A percentile compares a stretch with the other conserved stretches of the same genome.
phyloP scores from a whole-genome alignment of 2,888 invertebrate species.

The Anodontia alba region DNA sequence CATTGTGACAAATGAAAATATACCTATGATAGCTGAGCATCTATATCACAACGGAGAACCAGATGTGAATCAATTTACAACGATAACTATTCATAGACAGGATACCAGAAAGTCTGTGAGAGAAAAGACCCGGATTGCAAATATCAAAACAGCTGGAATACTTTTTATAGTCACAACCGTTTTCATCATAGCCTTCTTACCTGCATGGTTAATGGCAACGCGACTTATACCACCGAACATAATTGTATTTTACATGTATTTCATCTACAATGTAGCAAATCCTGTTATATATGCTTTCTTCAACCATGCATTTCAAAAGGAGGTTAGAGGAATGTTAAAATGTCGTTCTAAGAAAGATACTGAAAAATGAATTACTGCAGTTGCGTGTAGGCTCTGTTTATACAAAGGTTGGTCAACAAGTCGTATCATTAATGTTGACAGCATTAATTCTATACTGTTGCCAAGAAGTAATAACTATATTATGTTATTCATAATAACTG shows the following conservation, averaged over 20 bases:
- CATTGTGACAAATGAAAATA: constrained; percentile 4
- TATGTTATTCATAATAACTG: too few species aligned
- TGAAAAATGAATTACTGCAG: too few species aligned
- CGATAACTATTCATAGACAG: constrained; percentile 35
- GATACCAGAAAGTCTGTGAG: constrained; percentile 49
- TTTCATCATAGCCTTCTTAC: constrained; percentile 82
- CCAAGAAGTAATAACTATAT: too few species aligned
- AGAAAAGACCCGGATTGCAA: constrained; percentile 71
- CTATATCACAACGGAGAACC: constrained; percentile 9
- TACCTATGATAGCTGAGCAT: constrained; percentile 15
- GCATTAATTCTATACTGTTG: too few species aligned
- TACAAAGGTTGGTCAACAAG: too few species aligned
- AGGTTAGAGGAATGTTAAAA: constrained; percentile 75
- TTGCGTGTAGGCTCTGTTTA: too few species aligned
- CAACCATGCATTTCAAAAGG: constrained; percentile 82
- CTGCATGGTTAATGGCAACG: constrained; percentile 82
- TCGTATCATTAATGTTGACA: too few species aligned
- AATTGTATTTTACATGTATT: constrained; percentile 83
- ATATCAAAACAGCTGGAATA: constrained; percentile 84
- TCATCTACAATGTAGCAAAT: constrained; percentile 83
- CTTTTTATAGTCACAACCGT: constrained; percentile 83
- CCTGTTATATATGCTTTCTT: constrained; percentile 84
- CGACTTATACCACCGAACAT: constrained; percentile 70
- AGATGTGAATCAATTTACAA: constrained; percentile 5
- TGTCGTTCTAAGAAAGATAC: constrained; percentile 25